Evolutionary conservation across 2,113 vertebrate species (phyloP).

Genomic region (Noctilio leporinus): DNA sequence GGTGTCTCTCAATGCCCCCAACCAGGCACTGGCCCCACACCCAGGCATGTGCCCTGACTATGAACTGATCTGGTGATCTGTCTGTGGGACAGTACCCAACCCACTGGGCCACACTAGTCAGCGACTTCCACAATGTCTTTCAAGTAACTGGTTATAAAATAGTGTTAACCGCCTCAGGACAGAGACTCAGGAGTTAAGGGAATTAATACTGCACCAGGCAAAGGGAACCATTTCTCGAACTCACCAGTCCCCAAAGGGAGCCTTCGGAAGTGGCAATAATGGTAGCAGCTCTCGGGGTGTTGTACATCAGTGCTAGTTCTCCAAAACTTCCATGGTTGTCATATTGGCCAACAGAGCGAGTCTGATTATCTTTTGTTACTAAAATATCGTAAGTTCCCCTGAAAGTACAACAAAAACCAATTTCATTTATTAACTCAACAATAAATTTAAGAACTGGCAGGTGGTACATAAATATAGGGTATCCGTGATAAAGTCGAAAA

Average conservation of each 20-base stretch:
- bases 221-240: constrained; percentile 50
- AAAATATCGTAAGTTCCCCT: constrained; percentile 95
- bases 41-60: too few relatives aligned
- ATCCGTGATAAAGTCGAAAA: too few relatives aligned
- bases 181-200: not conserved
- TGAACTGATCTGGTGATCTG: too few relatives aligned
- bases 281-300: constrained; percentile 96
- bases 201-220: not conserved
- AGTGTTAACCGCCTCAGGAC: not conserved
- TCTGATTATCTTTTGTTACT: constrained; percentile 87
- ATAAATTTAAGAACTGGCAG: constrained; percentile 31
- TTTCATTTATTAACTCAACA: constrained; percentile 58
- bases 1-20: too few relatives aligned
- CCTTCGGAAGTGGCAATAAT: constrained; percentile 94
- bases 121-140: not conserved
- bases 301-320: constrained; percentile 98
- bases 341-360: constrained; percentile 91
- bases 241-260: constrained; percentile 97
- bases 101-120: too few relatives aligned
- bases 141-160: constrained; percentile 34
- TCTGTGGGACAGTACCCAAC: too few relatives aligned
- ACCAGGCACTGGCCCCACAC: too few relatives aligned
- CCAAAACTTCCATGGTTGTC: constrained; percentile 97
- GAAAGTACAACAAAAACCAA: constrained; percentile 59
- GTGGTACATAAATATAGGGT: not conserved